phyloP scores from a whole-genome alignment of 2,113 vertebrate genomes.

The Megaleporinus macrocephalus region DNA sequence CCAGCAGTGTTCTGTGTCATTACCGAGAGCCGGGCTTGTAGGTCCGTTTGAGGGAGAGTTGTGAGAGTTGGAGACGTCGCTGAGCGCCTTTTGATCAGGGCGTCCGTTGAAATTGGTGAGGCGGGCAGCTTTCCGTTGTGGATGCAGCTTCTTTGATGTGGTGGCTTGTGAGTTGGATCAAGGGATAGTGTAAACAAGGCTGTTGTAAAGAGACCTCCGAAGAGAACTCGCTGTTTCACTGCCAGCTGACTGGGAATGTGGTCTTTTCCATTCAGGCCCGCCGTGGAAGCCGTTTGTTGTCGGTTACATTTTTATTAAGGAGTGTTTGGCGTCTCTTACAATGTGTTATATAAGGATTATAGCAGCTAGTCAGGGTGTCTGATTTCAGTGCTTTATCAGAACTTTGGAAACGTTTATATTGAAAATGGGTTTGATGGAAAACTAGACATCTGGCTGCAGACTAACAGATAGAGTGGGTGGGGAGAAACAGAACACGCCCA shows the following conservation, averaged over 20 bases:
- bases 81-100: background rate
- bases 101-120: background rate
- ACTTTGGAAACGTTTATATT: too few species aligned
- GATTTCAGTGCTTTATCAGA: too few species aligned
- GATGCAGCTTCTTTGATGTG: slow-evolving; percentile 1
- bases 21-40: background rate
- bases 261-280: background rate
- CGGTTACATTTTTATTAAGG: background rate
- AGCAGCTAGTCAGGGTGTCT: too few species aligned
- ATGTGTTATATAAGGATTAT: too few species aligned
- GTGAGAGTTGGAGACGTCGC: background rate
- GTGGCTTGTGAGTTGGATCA: background rate
- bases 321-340: too few species aligned
- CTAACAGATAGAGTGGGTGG: too few species aligned
- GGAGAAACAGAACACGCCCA: too few species aligned
- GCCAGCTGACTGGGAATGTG: background rate
- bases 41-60: background rate
- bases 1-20: background rate
- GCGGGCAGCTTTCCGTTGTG: background rate
- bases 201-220: background rate
- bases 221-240: background rate
- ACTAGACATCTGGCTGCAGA: too few species aligned
- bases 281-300: background rate
- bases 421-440: too few species aligned
- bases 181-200: background rate